Evolutionary conservation across 2,113 vertebrate genomes (phyloP).

Genomic region (Hystrix brachyura): DNA sequence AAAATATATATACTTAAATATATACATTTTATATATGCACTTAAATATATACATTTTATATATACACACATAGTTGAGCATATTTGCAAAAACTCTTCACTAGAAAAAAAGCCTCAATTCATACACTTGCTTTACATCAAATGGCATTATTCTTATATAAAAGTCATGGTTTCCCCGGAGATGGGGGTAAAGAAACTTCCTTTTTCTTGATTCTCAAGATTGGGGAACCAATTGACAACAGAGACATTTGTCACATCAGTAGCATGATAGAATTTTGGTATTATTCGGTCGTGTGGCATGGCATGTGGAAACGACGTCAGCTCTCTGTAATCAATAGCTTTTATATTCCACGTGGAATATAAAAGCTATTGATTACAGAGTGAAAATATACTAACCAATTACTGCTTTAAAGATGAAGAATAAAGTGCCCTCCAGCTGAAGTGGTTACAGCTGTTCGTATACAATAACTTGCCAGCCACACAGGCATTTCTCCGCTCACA

Average conservation of each 20-base stretch:
- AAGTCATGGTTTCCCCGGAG: neutral
- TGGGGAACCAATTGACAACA: conserved; percentile 59
- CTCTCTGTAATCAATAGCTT: conserved; percentile 82
- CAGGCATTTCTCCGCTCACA: conserved; percentile 60
- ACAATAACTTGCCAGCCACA: neutral
- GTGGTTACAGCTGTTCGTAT: conserved; percentile 81
- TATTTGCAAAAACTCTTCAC: neutral
- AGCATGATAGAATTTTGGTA: conserved; percentile 57
- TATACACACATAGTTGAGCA: neutral
- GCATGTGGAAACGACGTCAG: conserved; percentile 77
- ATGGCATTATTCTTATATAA: neutral
- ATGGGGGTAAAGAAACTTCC: conserved; percentile 32
- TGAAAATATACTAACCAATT: conserved; percentile 85
- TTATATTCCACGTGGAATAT: conserved; percentile 74
- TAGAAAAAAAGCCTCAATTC: neutral
- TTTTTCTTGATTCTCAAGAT: conserved; percentile 63
- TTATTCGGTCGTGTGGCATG: conserved; percentile 74
- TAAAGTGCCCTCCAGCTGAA: conserved; percentile 78
- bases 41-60: neutral
- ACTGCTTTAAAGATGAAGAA: conserved; percentile 78
- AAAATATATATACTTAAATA: neutral
- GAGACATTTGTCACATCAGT: conserved; percentile 52
- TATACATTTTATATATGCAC: neutral
- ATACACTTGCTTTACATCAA: neutral
- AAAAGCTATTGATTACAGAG: conserved; percentile 86